Base-by-base conservation (phyloP, 2,888 invertebrate genomes). In the Branchipolynoe longqiensis region DNA sequence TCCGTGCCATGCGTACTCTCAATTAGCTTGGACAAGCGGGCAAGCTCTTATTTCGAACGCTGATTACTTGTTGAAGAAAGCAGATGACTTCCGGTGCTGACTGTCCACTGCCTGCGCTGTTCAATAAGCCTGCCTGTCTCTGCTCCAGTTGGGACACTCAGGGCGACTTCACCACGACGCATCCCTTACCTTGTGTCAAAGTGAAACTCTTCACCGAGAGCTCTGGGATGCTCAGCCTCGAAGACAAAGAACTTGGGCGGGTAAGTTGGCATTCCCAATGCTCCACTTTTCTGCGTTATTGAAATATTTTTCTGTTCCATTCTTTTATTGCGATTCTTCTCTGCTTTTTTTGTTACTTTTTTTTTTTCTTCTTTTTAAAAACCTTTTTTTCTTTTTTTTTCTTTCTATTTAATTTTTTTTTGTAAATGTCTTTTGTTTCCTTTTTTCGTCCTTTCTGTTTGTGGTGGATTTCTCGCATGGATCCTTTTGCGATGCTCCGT, bases 71-170 rank as follows among this genome's bases (percentile, higher is more conserved):
- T n/a, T n/a, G n/a, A n/a, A n/a, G n/a, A n/a, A n/a, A n/a, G n/a
- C n/a, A n/a, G n/a, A n/a, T n/a, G n/a, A n/a, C n/a, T n/a, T n/a
- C n/a, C n/a, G n/a, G n/a, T n/a, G n/a, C n/a, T n/a, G n/a, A n/a
- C n/a, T n/a, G n/a, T n/a, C n/a, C n/a, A n/a, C n/a, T n/a, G n/a
- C n/a, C n/a, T n/a, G n/a, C n/a, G n/a, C n/a, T n/a, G n/a, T n/a
- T n/a, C n/a, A n/a, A n/a, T n/a, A n/a, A n/a, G n/a, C n/a, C n/a
- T n/a, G n/a, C n/a, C n/a, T n/a, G n/a, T n/a, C n/a, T n/a, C n/a
- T n/a, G n/a, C n/a, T n/a, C n/a, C 87, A 98, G 98, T 96, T 99
- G 99, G 99, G 99, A 99, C 93, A 99, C 99, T 0, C 99, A 99
- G 95, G 99, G 99, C 84, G 99, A 99, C 94, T 99, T 99, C 94